Conservation (phyloP, 2,113 vertebrate genomes). For the Anarrhichthys ocellatus region DNA sequence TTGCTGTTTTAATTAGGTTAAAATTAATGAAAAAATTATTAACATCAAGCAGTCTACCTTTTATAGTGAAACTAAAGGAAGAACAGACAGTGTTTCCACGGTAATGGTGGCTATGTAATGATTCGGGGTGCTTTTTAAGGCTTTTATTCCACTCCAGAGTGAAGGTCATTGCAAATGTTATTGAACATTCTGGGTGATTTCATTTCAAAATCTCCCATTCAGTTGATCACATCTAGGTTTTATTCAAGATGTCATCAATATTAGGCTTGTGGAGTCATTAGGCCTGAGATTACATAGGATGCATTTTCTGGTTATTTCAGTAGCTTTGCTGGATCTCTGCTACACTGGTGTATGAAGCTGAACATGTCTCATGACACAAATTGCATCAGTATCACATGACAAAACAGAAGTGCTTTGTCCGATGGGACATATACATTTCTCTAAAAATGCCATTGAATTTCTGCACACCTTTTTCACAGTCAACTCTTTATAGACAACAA, state of each 20-base stretch:
- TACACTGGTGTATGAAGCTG: not conserved
- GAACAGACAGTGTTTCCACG: not conserved
- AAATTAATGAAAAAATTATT: not conserved
- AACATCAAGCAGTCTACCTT: not conserved
- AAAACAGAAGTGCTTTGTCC: not conserved
- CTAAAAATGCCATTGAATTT: not conserved
- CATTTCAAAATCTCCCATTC: not conserved
- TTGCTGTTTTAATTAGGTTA: not conserved
- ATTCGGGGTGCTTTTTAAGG: not conserved
- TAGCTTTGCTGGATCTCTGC: not conserved
- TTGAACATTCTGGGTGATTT: not conserved
- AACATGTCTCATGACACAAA: not conserved
- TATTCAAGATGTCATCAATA: not conserved
- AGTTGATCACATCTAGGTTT: not conserved
- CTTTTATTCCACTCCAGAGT: not conserved
- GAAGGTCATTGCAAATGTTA: not conserved
- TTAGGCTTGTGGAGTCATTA: not conserved
- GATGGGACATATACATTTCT: not conserved
- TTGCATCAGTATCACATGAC: not conserved
- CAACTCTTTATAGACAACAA: not conserved
- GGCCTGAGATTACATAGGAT: not conserved
- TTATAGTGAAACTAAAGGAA: not conserved
- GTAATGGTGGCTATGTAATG: not conserved
- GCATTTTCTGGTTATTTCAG: not conserved
- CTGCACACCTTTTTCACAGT: not conserved